Evolutionary conservation across 2,113 vertebrate species (phyloP).

Genomic region (Laticauda laticaudata): DNA sequence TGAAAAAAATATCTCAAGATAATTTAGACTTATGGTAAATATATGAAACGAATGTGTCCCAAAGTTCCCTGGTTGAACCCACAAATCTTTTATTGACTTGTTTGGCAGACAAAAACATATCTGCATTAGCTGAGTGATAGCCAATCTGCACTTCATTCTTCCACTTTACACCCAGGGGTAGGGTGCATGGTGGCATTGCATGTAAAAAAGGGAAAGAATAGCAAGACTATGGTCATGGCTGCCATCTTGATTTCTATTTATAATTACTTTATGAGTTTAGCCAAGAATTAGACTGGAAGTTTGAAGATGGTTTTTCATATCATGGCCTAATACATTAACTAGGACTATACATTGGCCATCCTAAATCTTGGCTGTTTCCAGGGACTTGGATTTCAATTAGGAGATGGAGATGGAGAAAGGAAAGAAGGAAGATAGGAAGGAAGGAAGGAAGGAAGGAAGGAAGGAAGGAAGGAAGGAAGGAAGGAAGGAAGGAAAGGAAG

Average conservation of each 20-base stretch:
- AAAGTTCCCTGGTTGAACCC: background rate
- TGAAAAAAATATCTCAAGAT: background rate
- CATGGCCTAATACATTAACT: background rate
- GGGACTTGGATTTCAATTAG: background rate
- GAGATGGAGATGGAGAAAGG: too few relatives aligned
- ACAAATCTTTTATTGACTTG: background rate
- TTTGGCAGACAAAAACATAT: background rate
- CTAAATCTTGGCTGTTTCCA: background rate
- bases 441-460: too few relatives aligned
- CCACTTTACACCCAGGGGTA: background rate
- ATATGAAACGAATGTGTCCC: background rate
- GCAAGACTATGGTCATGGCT: background rate
- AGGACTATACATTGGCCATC: background rate
- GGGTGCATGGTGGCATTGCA: background rate
- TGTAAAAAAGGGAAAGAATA: background rate
- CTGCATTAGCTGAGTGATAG: background rate
- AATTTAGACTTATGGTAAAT: background rate
- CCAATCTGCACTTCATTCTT: background rate
- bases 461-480: too few relatives aligned
- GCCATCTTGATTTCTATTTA: background rate
- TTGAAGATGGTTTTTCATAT: background rate
- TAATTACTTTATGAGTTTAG: background rate
- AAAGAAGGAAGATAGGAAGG: too few relatives aligned
- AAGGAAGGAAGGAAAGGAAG: too few relatives aligned
- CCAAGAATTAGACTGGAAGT: background rate